Base-by-base conservation (phyloP, 2,888 invertebrate species). In the Schrankia costaestrigalis region DNA sequence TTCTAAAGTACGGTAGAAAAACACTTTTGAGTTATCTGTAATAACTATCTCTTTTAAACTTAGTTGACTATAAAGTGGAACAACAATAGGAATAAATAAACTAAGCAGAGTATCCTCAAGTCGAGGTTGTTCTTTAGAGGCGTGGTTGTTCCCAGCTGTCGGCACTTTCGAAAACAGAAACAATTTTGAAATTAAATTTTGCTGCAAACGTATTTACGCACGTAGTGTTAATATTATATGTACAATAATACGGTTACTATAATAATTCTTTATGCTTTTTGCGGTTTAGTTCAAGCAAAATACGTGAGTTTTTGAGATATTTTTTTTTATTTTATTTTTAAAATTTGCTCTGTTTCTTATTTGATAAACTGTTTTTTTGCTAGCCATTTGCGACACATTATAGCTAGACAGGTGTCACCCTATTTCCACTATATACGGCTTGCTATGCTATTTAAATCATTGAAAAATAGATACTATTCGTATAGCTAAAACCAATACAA, bases 41-140 rank as follows among this genome's bases (percentile, higher is more conserved):
- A 50, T 44, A 53, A 53, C 35, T 51, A 50, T 44, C 44, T 42
- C 31, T 44, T 47, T 47, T 38, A 53, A 53, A 50, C 39, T 53
- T 53, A 38, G 37, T 37, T 43, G 34, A 38, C 31, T 21, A 25
- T 30, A 22, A 32, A 41, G 36, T 30, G 25, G 17, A 35, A 38
- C 38, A 51, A 54, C 45, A 54, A 48, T 45, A 19, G 29, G 29
- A 35, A 48, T 51, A 51, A 54, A 54, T 48, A 54, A 41, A 33
- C 29, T 38, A 30, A 35, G 31, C 40, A 26, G 6, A 33, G 15
- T 32, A 41, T 36, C 26, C 39, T 40, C 26, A 18, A 41, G 43
- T 38, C 21, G 29, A 12, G 25, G 25, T 10, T 26, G 31, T 41
- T 35, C 38, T 45, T 39, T 39, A 26, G 19, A 37, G 21, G 22